Evolutionary conservation across 2,797 vertebrate genomes (phyloP).

Genomic region (Tympanoctomys barrerae): DNA sequence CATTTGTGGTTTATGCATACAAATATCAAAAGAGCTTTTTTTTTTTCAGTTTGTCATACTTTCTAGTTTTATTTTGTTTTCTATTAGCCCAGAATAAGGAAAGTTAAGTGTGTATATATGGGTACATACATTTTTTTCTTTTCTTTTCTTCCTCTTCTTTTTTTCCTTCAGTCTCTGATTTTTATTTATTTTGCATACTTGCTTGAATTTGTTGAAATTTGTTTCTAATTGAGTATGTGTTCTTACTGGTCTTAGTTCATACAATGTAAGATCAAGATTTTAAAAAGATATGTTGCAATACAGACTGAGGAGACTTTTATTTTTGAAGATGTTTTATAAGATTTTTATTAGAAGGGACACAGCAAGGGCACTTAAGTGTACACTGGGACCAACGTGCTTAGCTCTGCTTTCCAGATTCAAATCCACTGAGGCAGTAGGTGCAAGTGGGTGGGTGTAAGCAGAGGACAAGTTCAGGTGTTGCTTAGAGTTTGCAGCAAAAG

Average conservation of each 20-base stretch:
- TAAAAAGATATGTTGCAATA: constrained; percentile 33
- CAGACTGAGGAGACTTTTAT: neutral
- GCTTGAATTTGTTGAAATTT: constrained; percentile 47
- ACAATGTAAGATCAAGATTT: neutral
- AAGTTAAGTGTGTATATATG: neutral
- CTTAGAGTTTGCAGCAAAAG: neutral
- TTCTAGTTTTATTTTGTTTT: neutral
- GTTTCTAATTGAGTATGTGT: neutral
- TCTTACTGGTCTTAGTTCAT: neutral
- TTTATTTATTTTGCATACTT: constrained; percentile 30
- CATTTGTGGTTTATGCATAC: constrained; percentile 23
- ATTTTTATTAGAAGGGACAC: neutral
- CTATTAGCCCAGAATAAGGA: neutral
- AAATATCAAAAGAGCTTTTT: neutral
- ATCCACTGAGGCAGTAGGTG: neutral
- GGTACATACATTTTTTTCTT: neutral
- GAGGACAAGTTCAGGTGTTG: constrained; percentile 38
- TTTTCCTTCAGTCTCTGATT: neutral
- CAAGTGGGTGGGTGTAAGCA: constrained; percentile 24
- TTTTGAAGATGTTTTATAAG: constrained; percentile 31
- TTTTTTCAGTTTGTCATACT: constrained; percentile 24
- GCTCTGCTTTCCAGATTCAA: constrained; percentile 66
- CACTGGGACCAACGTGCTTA: neutral
- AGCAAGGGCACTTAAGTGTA: neutral
- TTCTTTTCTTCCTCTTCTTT: neutral